Evolutionary conservation across 2,888 invertebrate genomes (phyloP).

Genomic region (Idaea biselata): DNA sequence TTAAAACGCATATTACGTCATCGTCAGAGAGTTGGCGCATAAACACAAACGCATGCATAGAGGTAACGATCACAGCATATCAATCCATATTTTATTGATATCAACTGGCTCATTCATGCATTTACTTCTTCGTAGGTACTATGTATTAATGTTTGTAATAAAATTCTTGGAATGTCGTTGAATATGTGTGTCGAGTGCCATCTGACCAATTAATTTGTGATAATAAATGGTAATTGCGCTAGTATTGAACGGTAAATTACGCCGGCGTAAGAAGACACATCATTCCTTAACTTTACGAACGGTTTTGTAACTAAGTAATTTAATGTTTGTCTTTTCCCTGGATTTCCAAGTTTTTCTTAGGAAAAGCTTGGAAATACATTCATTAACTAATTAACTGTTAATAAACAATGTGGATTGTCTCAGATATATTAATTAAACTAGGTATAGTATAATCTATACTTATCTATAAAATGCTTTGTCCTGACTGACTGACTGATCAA

Average conservation of each 20-base stretch:
- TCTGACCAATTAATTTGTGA: neutral
- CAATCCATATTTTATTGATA: slow-evolving; percentile 23
- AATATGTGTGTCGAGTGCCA: neutral
- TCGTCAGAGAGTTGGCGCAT: slow-evolving; percentile 25
- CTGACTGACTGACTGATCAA: too few relatives aligned
- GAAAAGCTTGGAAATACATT: too few relatives aligned
- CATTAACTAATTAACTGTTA: too few relatives aligned
- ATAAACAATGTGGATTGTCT: too few relatives aligned
- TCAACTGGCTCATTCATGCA: slow-evolving; percentile 27
- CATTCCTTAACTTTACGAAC: neutral
- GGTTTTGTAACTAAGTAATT: too few relatives aligned
- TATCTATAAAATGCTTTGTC: too few relatives aligned
- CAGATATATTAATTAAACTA: too few relatives aligned
- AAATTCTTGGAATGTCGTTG: neutral
- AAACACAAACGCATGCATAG: slow-evolving; percentile 20
- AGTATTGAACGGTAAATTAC: neutral
- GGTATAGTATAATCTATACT: too few relatives aligned
- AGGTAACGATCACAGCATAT: slow-evolving; percentile 20
- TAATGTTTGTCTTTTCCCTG: too few relatives aligned
- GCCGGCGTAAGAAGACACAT: neutral
- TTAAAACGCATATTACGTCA: slow-evolving; percentile 29
- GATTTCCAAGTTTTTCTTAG: too few relatives aligned
- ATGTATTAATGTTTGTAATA: neutral
- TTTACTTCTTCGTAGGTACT: slow-evolving; percentile 7
- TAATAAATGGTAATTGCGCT: slow-evolving; percentile 1